Conservation (phyloP, 2,113 vertebrate species). For the Oophaga pumilio region DNA sequence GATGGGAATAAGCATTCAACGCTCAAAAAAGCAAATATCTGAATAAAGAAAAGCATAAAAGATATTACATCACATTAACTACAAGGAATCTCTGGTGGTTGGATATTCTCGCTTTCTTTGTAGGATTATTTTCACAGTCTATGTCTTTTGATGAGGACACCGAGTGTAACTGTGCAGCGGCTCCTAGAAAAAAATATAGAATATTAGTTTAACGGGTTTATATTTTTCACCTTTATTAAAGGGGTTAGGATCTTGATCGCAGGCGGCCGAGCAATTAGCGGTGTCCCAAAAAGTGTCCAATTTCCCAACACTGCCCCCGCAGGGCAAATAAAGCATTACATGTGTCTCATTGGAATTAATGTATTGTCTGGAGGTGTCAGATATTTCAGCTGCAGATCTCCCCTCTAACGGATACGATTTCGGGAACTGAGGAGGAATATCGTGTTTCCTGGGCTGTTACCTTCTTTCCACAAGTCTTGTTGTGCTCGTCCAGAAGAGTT, state of each 20-base stretch:
- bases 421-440: too few species aligned
- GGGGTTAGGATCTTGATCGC: too few species aligned
- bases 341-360: neutral
- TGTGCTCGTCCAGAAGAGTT: slow-evolving; percentile 79
- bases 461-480: slow-evolving; percentile 72
- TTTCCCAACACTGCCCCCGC: neutral
- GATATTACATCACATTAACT: neutral
- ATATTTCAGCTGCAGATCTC: too few species aligned
- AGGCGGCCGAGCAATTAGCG: too few species aligned
- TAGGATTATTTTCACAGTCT: neutral
- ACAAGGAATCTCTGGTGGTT: neutral
- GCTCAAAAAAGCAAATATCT: too few species aligned
- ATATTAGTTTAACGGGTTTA: neutral
- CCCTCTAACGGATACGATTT: too few species aligned
- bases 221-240: too few species aligned
- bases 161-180: slow-evolving; percentile 21
- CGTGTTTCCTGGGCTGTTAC: slow-evolving; percentile 65
- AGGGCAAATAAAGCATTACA: neutral
- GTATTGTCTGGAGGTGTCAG: neutral
- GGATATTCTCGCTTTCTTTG: neutral
- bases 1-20: too few species aligned
- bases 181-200: neutral
- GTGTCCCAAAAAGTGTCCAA: neutral
- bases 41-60: neutral
- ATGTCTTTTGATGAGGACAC: neutral